Evolutionary conservation across 2,888 invertebrate species (phyloP).

Genomic region (Pollenia angustigena): DNA sequence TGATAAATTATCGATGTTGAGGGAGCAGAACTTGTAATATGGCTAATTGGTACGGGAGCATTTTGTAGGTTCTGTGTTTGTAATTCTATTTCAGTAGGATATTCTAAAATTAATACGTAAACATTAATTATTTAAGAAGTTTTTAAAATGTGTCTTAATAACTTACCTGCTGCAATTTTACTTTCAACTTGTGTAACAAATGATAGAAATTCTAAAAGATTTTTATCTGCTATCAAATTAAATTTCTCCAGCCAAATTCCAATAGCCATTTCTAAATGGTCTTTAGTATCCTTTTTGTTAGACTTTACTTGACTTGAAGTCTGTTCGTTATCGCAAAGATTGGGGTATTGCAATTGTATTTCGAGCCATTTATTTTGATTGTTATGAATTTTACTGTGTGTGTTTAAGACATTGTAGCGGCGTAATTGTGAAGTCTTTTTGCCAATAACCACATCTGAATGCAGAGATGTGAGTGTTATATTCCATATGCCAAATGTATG

Average conservation of each 20-base stretch:
- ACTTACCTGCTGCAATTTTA: slow-evolving; percentile 69
- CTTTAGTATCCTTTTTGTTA: slow-evolving; percentile 41
- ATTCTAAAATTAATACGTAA: slow-evolving; percentile 53
- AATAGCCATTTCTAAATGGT: slow-evolving; percentile 74
- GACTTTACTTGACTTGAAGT: neutral
- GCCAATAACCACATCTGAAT: slow-evolving; percentile 75
- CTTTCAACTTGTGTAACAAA: slow-evolving; percentile 74
- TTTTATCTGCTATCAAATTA: slow-evolving; percentile 76
- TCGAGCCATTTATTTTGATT: slow-evolving; percentile 80
- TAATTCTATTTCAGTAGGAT: slow-evolving; percentile 60
- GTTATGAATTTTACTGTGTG: slow-evolving; percentile 69
- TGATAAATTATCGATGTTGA: slow-evolving; percentile 59
- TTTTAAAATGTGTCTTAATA: neutral
- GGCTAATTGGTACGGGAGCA: slow-evolving; percentile 28
- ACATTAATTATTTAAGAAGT: neutral
- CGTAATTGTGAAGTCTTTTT: slow-evolving; percentile 60
- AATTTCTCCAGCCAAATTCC: slow-evolving; percentile 81
- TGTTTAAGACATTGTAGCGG: slow-evolving; percentile 65
- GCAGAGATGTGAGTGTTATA: slow-evolving; percentile 74
- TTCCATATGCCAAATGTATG: slow-evolving; percentile 75
- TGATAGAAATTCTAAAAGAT: slow-evolving; percentile 80
- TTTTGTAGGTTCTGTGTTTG: slow-evolving; percentile 68
- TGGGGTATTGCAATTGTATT: slow-evolving; percentile 77
- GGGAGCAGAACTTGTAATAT: slow-evolving; percentile 41
- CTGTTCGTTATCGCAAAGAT: neutral